Percentiles rank a stretch among this genome's conserved stretches.
Conservation (phyloP, 2,888 invertebrate genomes). For the Macaria notata region DNA sequence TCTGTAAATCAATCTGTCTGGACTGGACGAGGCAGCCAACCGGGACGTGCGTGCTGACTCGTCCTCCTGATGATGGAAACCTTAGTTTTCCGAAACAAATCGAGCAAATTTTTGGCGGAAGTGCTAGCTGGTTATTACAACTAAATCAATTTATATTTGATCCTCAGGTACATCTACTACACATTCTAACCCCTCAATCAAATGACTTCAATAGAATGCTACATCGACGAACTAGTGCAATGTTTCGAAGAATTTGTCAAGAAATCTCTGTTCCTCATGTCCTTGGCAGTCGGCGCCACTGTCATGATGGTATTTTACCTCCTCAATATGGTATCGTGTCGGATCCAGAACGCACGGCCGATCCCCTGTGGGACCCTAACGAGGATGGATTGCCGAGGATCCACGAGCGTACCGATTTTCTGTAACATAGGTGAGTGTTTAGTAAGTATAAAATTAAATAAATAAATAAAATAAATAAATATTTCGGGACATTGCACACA, state of each 20-base stretch:
- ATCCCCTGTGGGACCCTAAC: neutral
- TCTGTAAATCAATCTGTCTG: too few species aligned
- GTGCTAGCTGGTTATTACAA: neutral
- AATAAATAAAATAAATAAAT: too few species aligned
- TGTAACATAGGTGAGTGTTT: constrained; percentile 6
- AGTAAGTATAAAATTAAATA: neutral
- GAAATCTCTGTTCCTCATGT: constrained; percentile 54
- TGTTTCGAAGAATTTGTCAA: constrained; percentile 58
- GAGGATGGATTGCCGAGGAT: constrained; percentile 1
- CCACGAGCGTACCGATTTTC: constrained; percentile 12
- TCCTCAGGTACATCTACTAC: constrained; percentile 69
- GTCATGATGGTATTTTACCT: constrained; percentile 48
- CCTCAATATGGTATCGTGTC: constrained; percentile 31
- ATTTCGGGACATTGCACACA: too few species aligned
- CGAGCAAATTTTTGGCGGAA: too few species aligned
- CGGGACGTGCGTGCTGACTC: too few species aligned
- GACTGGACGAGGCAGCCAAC: too few species aligned
- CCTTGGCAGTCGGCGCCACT: constrained; percentile 47
- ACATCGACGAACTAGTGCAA: constrained; percentile 55
- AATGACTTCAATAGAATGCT: constrained; percentile 60
- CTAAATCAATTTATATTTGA: neutral
- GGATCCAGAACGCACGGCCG: neutral
- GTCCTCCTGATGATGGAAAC: too few species aligned
- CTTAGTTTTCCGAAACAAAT: too few species aligned
- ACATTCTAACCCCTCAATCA: constrained; percentile 51